Evolutionary conservation across 2,888 invertebrate species (phyloP), one percentile per base, ranked within the genome.

Genomic region (Chymomyza amoena): DNA sequence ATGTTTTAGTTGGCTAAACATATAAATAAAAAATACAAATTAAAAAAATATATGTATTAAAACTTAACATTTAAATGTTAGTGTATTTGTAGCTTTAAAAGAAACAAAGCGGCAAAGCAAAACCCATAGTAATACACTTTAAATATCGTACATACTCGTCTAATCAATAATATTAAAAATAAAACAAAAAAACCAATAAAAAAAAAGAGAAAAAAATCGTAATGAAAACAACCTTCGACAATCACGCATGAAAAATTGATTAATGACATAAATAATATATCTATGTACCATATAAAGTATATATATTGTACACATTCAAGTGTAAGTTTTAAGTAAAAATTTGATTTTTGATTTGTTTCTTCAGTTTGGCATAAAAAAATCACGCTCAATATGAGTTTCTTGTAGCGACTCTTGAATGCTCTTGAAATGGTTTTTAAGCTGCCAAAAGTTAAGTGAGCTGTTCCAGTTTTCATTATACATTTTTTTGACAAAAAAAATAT

Each of bases 201-300:
- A 69, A 59, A 69, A 70, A 56, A 25, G 69, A 71, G 64, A 68
- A 69, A 61, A 73, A 45, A 28, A 60, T 25, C 13, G 39, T 45
- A 66, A 51, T 63, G 39, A 75, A 82, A 77, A 79, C 71, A 66
- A 84, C 79, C 87, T 77, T 88, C 87, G 84, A 85, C 84, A 85
- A 85, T 85, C 84, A 85, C 87, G 79, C 74, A 77, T 79, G 70
- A 59, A 52, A 54, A 69, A 67, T 45, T 36, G 66, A 57, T 64
- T 54, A 66, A 60, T 57, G 39, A 73, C 67, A 67, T 59, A 63
- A 36, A 45, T 61, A 64, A 59, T 65, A 52, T 28, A 32, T 57
- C 6, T 45, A 45, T 45, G 39, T 45, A 45, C 39, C 13, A 45
- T 45, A 45, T 45, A 45, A 13, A 13, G 39, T 13, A 13, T 45